These are phyloP conservation scores for Cabera pusaria DNA, from an alignment of 2,888 invertebrate species.

Conservation along the genomic window DNA sequence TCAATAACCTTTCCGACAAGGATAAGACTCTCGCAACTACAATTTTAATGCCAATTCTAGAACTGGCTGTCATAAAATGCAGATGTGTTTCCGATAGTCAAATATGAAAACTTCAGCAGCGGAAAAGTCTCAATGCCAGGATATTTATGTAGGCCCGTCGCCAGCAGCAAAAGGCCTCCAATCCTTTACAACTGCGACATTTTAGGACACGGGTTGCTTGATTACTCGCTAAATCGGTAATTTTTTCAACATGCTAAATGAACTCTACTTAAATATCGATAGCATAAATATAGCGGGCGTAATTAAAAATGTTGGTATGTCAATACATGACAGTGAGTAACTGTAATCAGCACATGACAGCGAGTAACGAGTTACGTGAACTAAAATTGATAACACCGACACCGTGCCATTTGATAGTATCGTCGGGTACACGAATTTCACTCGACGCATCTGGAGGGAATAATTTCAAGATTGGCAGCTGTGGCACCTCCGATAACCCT, in stretches of 20 bases:
- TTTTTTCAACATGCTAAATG: constrained; percentile 20
- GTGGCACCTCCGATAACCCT: constrained; percentile 38
- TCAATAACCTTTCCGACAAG: too few species aligned
- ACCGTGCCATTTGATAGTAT: constrained; percentile 11
- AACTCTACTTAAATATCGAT: constrained; percentile 6
- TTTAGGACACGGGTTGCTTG: constrained; percentile 22
- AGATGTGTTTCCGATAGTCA: too few species aligned
- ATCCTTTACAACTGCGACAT: constrained; percentile 27
- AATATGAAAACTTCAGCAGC: constrained; percentile 11
- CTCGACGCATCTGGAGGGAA: constrained; percentile 11
- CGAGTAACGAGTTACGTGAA: constrained; percentile 9
- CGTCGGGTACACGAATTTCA: constrained; percentile 1
- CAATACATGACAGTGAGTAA: too few species aligned
- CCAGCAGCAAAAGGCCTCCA: constrained; percentile 19
- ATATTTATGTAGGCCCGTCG: constrained; percentile 21
- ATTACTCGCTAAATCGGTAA: constrained; percentile 25
- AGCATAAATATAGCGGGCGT: constrained; percentile 10
- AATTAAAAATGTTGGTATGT: constrained; percentile 16
- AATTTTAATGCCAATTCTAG: too few species aligned
- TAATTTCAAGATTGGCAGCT: constrained; percentile 21
- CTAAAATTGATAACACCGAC: constrained; percentile 17
- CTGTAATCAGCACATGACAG: constrained; percentile 9
- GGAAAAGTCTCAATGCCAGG: constrained; percentile 22
- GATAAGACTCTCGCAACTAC: too few species aligned
- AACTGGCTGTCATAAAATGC: too few species aligned